Conservation (phyloP, 2,113 vertebrate species). For the Azemiops feae region DNA sequence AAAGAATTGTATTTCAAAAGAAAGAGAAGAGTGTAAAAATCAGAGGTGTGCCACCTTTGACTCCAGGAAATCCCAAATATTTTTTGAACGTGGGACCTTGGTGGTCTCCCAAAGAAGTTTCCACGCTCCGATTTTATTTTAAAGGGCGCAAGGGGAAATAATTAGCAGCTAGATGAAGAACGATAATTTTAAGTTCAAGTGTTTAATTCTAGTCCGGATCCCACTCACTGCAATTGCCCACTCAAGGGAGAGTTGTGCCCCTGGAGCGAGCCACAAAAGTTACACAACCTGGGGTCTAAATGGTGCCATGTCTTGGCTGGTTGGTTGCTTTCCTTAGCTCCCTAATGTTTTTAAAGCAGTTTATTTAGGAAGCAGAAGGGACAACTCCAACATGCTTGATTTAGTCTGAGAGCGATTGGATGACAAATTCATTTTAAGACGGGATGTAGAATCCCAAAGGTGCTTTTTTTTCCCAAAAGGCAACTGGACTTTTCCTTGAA, state of each 20-base stretch:
- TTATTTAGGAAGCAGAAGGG: neutral
- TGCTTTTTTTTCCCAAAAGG: too few species aligned
- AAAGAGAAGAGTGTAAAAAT: neutral
- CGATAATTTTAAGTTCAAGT: neutral
- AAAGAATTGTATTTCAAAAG: slow-evolving; percentile 21
- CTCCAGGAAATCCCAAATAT: neutral
- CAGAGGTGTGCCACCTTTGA: neutral
- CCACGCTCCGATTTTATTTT: neutral
- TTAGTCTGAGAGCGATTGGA: neutral
- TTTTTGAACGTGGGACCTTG: neutral
- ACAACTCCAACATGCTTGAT: neutral
- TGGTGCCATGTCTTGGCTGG: neutral
- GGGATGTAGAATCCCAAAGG: slow-evolving; percentile 37
- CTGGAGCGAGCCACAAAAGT: neutral
- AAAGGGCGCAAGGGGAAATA: neutral
- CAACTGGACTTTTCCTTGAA: too few species aligned
- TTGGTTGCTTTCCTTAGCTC: slow-evolving; percentile 9
- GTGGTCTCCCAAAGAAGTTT: neutral
- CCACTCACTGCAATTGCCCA: neutral
- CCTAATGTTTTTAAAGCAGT: neutral
- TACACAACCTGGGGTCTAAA: neutral
- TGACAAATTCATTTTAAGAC: slow-evolving; percentile 44
- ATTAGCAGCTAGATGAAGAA: neutral
- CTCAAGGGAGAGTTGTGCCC: neutral
- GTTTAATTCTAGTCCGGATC: neutral